A percentile compares a stretch with the other conserved stretches of the same genome.
These are phyloP conservation scores for Heliconius ethilla DNA, from an alignment of 2,888 invertebrate species.

Conservation along the genomic window DNA sequence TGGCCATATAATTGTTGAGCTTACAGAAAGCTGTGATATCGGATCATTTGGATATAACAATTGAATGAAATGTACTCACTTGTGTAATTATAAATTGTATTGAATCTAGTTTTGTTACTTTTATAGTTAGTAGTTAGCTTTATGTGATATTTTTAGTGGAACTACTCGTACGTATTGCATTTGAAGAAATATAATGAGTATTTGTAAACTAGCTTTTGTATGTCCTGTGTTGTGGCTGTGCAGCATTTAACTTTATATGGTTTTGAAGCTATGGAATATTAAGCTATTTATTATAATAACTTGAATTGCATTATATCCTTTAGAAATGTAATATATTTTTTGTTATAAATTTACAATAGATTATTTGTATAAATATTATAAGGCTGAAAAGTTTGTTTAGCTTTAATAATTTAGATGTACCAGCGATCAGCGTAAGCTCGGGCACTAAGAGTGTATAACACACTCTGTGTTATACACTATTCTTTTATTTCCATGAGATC, in stretches of 20 bases:
- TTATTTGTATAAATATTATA: no score
- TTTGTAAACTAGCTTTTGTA: constrained; percentile 1
- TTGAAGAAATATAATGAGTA: background rate
- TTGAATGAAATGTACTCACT: constrained; percentile 32
- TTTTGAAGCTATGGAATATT: background rate
- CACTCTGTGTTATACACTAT: no score
- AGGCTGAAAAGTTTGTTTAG: no score
- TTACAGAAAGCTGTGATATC: constrained; percentile 38
- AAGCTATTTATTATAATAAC: background rate
- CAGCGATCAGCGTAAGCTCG: no score
- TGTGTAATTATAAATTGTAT: constrained; percentile 32
- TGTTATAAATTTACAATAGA: no score
- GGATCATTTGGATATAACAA: constrained; percentile 34
- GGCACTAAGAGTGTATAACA: no score
- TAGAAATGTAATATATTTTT: background rate
- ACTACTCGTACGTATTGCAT: background rate
- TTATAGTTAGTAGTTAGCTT: constrained; percentile 4
- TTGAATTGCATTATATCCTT: background rate
- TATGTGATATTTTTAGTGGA: background rate
- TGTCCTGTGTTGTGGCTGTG: constrained; percentile 35
- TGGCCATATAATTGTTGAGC: constrained; percentile 42
- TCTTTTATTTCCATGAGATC: no score
- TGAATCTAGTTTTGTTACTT: constrained; percentile 20
- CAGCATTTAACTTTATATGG: background rate
- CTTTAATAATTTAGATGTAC: no score